Base-by-base conservation (phyloP, 2,113 vertebrate species). In the Xerus inauris region DNA sequence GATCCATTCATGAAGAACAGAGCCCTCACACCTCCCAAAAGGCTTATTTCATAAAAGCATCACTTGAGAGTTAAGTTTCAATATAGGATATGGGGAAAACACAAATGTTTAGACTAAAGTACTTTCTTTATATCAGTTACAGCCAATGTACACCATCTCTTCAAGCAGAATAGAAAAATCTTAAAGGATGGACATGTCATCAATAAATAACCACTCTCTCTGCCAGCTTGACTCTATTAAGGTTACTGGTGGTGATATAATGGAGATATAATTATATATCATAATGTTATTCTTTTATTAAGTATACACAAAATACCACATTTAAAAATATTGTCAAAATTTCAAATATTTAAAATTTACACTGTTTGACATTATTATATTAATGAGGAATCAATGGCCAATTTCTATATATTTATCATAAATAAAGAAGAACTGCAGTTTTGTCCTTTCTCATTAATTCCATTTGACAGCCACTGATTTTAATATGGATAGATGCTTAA, bases 251-350 rank as follows among this genome's bases (percentile, higher is more conserved):
- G 6, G 4, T 72, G 2, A 7, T 22, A 17, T 24, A 35, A 72
- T 72, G 19, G 69, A 35, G 32, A 40, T 72, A 40, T 72, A n/a
- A 72, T 19, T 98, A 97, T 87, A 91, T 90, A 97, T 97, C 96
- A 95, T 96, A 87, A 3, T 59, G 95, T 64, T 35, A 97, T 95
- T 98, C 98, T 98, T 45, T 98, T 98, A 98, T 97, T 94, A 97
- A 98, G 96, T 77, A 98, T 98, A 98, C 97, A 98, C 95, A 94
- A 98, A 97, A 57, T 12, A 89, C 30, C 85, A 98, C 97, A 94
- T 98, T 94, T 94, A 98, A 76, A 82, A 98, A 97, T 67, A 24
- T 96, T 98, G 97, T 51, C 45, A 98, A 97, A 96, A 47, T 94
- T 97, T 97, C 71, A 95, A 96, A 97, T 98, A 96, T 98, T 59